phyloP scores from a whole-genome alignment of 2,113 vertebrate species.

The Ophthalmolycus amberensis region DNA sequence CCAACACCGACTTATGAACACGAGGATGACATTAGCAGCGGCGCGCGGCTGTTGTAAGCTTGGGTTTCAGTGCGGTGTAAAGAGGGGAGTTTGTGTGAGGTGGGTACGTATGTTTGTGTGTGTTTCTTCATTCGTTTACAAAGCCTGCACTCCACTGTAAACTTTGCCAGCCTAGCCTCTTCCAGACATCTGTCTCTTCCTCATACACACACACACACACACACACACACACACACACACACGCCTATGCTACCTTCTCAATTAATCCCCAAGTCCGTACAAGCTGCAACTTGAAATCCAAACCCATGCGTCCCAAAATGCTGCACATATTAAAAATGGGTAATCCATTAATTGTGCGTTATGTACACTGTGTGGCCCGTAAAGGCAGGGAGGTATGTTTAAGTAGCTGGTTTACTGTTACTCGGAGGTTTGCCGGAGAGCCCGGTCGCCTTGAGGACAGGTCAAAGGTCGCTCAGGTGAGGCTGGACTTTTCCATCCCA shows the following conservation, averaged over 20 bases:
- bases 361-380: conserved; percentile 26
- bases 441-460: conserved; percentile 16
- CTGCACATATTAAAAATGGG: conserved; percentile 32
- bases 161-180: conserved; percentile 54
- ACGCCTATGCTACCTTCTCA: conserved; percentile 27
- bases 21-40: conserved; percentile 27
- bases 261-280: conserved; percentile 49
- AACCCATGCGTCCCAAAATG: conserved; percentile 21
- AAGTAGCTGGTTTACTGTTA: conserved; percentile 33
- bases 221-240: conserved; percentile 20
- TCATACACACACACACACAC: conserved; percentile 8
- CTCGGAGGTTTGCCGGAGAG: conserved; percentile 17
- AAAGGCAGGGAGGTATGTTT: conserved; percentile 38
- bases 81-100: conserved; percentile 50
- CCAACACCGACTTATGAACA: conserved; percentile 11
- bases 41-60: conserved; percentile 36
- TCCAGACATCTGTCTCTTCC: conserved; percentile 65
- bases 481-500: conserved; percentile 27
- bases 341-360: conserved; percentile 17
- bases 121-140: conserved; percentile 64
- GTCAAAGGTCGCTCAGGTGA: conserved; percentile 54
- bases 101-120: conserved; percentile 64
- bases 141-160: conserved; percentile 56
- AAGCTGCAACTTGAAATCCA: conserved; percentile 51
- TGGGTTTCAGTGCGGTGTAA: conserved; percentile 45